phyloP scores from a whole-genome alignment of 2,113 vertebrate species.

The Prolemur simus region DNA sequence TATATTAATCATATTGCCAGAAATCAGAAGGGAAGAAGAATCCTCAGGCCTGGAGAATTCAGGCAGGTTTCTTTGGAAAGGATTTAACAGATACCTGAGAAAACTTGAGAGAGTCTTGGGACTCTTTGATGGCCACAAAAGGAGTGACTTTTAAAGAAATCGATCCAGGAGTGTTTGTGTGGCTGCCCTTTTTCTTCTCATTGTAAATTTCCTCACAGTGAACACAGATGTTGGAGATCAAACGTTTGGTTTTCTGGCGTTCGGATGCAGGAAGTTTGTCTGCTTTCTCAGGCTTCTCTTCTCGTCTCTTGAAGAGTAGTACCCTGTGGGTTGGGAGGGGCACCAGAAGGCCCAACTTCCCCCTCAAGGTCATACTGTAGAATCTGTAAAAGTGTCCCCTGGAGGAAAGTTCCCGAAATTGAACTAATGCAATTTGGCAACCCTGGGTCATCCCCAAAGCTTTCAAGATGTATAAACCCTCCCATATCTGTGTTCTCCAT shows the following conservation, averaged over 20 bases:
- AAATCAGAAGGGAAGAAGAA: not conserved
- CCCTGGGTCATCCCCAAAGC: not conserved
- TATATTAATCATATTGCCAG: not conserved
- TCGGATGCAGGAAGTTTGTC: not conserved
- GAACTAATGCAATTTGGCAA: not conserved
- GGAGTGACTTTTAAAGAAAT: conserved; percentile 34
- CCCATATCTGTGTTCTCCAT: not conserved
- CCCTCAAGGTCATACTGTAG: too few relatives aligned
- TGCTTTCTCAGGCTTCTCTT: not conserved
- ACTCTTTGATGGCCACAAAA: not conserved
- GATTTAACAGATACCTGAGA: not conserved
- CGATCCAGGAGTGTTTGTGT: not conserved
- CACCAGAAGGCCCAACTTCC: not conserved
- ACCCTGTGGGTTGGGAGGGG: not conserved
- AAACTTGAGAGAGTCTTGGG: not conserved
- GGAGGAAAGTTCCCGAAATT: not conserved
- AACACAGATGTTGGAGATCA: not conserved
- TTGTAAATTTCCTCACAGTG: not conserved
- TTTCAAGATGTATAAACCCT: not conserved
- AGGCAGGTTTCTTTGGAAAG: not conserved
- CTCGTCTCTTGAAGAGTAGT: not conserved
- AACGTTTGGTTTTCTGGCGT: not conserved
- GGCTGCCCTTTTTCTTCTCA: not conserved
- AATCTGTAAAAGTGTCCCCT: too few relatives aligned
- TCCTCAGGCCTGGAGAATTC: not conserved